Evolutionary conservation across 2,888 invertebrate genomes (phyloP).

Genomic region (Hyposoter dolosus): DNA sequence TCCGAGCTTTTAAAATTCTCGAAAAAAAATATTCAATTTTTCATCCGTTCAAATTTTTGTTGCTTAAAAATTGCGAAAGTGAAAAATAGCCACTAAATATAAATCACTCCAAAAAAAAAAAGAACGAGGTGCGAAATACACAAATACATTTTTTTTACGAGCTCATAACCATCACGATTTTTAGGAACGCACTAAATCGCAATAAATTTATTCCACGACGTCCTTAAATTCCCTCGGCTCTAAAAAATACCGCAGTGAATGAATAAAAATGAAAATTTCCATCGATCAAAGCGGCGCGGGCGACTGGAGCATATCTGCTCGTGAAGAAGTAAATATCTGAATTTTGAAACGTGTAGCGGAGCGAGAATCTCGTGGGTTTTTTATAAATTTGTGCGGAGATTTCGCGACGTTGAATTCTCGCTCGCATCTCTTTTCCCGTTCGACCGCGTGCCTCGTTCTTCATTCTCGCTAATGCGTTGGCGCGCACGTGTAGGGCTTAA

Average conservation of each 20-base stretch:
- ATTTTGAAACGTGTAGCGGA: neutral
- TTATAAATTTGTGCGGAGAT: constrained; percentile 48
- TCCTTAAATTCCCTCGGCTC: neutral
- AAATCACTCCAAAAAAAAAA: neutral
- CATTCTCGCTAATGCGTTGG: constrained; percentile 67
- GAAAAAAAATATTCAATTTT: neutral
- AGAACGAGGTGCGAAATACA: neutral
- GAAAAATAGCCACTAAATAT: neutral
- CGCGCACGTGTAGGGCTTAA: constrained; percentile 51
- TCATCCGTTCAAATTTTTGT: neutral
- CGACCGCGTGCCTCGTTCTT: constrained; percentile 68
- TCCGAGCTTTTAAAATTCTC: neutral
- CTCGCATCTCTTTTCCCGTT: constrained; percentile 49
- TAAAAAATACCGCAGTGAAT: neutral
- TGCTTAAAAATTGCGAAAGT: neutral
- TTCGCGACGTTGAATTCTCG: constrained; percentile 43
- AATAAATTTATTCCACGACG: neutral
- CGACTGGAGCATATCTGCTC: neutral
- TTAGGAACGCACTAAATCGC: neutral
- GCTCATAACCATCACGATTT: neutral
- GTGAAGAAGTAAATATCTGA: neutral
- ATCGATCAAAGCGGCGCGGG: constrained; percentile 1
- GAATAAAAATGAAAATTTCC: neutral
- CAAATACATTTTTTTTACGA: neutral
- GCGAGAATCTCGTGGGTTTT: neutral